Evolutionary conservation across 2,797 vertebrate genomes (phyloP), one percentile per base, ranked within the genome.

Genomic region (Peromyscus melanophrys): DNA sequence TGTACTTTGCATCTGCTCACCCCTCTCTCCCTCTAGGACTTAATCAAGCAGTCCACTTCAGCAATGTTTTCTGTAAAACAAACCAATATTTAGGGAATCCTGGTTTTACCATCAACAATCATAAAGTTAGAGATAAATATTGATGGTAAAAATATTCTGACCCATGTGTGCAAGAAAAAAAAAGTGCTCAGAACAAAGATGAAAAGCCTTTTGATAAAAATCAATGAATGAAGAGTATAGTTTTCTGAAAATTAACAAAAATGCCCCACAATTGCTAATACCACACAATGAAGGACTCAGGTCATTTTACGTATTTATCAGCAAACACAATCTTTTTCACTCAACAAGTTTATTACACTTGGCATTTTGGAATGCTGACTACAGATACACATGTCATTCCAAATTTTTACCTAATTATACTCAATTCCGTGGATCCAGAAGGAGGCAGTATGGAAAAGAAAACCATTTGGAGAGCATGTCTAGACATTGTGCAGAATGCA

Each of bases 381-480:
- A 77, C 17, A 86, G 49, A 76, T n/a, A 73, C 27, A 75, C 43
- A 69, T 34, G 55, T 29, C 34, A 88, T 46, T 82, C 27, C 49
- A 95, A 89, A 94, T 80, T 52, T 23, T 40, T 82, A 34, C 93
- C 81, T 65, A 43, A 57, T 96, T 95, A 92, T 89, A 85, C 55
- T 37, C 71, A 81, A 92, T 93, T 67, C 73, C 52, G 25, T 46
- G 16, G 67, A 46, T 11, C 59, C 40, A 78, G 27, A 71, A n/a
- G 71, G 69, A 95, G 46, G 59, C 78, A 96, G 43, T 37, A 63
- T 69, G 63, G 61, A 86, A 96, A 98, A 85, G 65, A 67, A 96
- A 95, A 88, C 69, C 71, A 89, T 73, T 59, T 94, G 59, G 63
- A 97, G 55, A 93, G 7, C 31, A 21, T 49, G 25, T 52, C 71